phyloP scores from a whole-genome alignment of 2,888 invertebrate genomes.

The Stomorhina lunata region DNA sequence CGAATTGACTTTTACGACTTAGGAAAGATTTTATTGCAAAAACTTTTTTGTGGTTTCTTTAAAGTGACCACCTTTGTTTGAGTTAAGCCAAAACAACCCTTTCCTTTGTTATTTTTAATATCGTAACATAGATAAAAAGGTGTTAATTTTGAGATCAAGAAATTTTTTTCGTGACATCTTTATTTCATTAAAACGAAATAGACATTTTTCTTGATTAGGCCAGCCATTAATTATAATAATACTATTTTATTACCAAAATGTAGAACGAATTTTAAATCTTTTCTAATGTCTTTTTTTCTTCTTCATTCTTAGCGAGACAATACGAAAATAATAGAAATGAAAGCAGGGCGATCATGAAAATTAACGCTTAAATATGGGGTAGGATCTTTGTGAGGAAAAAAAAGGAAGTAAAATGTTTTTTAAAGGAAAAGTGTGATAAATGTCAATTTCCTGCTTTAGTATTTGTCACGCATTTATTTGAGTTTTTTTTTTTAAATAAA shows the following conservation, averaged over 20 bases:
- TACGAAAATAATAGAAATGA: constrained; percentile 73
- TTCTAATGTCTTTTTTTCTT: constrained; percentile 2
- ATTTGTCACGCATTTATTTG: constrained; percentile 67
- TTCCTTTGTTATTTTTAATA: not conserved
- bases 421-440: constrained; percentile 71
- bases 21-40: constrained; percentile 61
- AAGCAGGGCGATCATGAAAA: constrained; percentile 69
- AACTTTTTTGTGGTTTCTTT: constrained; percentile 71
- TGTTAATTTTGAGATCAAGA: too few relatives aligned
- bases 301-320: not conserved
- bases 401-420: constrained; percentile 61
- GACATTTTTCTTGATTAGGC: constrained; percentile 77
- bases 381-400: constrained; percentile 47
- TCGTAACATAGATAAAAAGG: constrained; percentile 26
- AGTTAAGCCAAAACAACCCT: constrained; percentile 40
- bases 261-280: constrained; percentile 68
- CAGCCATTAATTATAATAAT: constrained; percentile 77
- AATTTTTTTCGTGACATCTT: constrained; percentile 74
- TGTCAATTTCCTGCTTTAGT: constrained; percentile 76
- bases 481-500: constrained; percentile 15
- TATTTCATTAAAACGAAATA: constrained; percentile 64
- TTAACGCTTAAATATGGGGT: constrained; percentile 58
- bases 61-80: constrained; percentile 74
- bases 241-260: constrained; percentile 68
- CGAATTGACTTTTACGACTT: constrained; percentile 50